Percentiles rank a stretch among this genome's conserved stretches.
phyloP scores from a whole-genome alignment of 1,140 invertebrate species.

The Elymnias hypermnestra region DNA sequence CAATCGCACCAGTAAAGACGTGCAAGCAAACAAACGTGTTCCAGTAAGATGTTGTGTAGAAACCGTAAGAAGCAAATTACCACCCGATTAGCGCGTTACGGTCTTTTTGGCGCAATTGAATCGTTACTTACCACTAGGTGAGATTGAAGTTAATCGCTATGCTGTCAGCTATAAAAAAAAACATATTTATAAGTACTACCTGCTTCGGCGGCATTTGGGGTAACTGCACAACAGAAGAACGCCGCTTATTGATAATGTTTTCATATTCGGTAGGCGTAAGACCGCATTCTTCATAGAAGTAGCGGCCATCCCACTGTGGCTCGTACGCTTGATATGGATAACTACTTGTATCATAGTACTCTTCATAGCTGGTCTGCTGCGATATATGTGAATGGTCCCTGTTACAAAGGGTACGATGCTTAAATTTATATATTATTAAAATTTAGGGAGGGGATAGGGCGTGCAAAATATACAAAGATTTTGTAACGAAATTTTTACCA shows the following conservation, averaged over 20 bases:
- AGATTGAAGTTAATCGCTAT: too few species aligned
- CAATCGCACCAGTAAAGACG: too few species aligned
- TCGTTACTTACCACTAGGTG: too few species aligned
- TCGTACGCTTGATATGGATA: conserved; percentile 77
- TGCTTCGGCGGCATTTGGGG: conserved; percentile 69
- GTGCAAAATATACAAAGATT: too few species aligned
- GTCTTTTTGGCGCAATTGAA: neutral
- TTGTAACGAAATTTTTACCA: too few species aligned
- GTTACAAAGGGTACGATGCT: too few species aligned
- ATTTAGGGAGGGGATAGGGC: too few species aligned
- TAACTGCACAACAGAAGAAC: conserved; percentile 71
- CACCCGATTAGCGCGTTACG: too few species aligned
- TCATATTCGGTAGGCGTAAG: conserved; percentile 62
- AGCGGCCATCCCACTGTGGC: conserved; percentile 82
- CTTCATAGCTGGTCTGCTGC: conserved; percentile 72
- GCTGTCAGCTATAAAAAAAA: neutral
- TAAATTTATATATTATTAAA: too few species aligned
- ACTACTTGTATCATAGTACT: conserved; percentile 76
- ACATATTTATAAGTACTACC: conserved; percentile 21
- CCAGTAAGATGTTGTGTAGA: too few species aligned
- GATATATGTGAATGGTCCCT: conserved; percentile 70
- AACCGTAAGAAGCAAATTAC: too few species aligned
- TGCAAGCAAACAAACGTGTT: too few species aligned
- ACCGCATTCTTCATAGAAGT: conserved; percentile 59
- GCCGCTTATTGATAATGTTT: conserved; percentile 66